phyloP scores from a whole-genome alignment of 2,888 invertebrate genomes.

The Ellobium chinense region DNA sequence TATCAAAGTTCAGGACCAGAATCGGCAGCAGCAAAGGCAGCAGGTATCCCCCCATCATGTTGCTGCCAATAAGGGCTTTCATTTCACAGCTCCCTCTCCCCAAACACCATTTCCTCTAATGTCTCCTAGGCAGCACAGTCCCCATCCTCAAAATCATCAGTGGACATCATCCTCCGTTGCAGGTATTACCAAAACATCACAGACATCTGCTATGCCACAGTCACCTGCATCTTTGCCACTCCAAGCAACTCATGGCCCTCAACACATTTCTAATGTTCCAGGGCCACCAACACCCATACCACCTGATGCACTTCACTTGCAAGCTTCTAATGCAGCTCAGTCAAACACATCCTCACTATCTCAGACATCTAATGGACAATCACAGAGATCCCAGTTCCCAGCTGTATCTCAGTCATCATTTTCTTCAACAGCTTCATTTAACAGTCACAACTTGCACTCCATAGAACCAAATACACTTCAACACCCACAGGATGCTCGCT shows the following conservation, averaged over 20 bases:
- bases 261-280: too few relatives aligned
- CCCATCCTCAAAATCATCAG: neutral
- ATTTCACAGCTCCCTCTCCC: neutral
- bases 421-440: too few relatives aligned
- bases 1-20: neutral
- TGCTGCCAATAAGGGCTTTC: slow-evolving; percentile 4
- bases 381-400: too few relatives aligned
- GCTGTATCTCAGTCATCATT: too few relatives aligned
- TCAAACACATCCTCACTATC: too few relatives aligned
- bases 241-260: too few relatives aligned
- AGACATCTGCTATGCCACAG: neutral
- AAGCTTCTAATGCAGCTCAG: too few relatives aligned
- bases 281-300: too few relatives aligned
- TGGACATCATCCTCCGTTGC: neutral
- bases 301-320: too few relatives aligned
- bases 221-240: neutral
- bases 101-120: neutral
- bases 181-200: neutral
- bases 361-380: too few relatives aligned
- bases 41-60: neutral
- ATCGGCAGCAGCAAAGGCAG: slow-evolving; percentile 5
- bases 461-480: neutral
- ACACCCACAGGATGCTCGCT: too few relatives aligned
- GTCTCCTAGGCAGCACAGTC: slow-evolving; percentile 15
- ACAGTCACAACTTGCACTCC: too few relatives aligned